Conservation (phyloP, 2,888 invertebrate genomes). For the Ypsolopha sequella region DNA sequence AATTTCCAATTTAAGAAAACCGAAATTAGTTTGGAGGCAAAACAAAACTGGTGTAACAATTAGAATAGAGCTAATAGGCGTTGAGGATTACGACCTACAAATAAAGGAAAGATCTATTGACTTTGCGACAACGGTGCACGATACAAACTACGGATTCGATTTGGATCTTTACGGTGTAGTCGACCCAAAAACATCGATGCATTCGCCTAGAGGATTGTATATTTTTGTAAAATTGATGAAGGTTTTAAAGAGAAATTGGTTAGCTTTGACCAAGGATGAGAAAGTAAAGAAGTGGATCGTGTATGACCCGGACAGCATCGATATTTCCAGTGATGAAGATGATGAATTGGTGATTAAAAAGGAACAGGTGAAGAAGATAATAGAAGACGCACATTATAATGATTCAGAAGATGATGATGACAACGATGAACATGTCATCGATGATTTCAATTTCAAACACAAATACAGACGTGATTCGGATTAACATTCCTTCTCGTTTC, state of each 20-base stretch:
- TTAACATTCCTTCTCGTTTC: background rate
- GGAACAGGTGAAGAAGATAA: constrained; percentile 16
- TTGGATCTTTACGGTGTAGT: constrained; percentile 49
- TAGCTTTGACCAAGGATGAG: constrained; percentile 29
- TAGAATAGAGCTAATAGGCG: constrained; percentile 43
- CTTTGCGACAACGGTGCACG: constrained; percentile 30
- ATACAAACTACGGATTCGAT: constrained; percentile 37
- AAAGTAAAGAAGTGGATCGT: constrained; percentile 38
- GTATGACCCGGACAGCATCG: constrained; percentile 19
- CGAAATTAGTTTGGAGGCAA: constrained; percentile 49
- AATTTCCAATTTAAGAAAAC: constrained; percentile 21
- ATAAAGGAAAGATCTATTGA: constrained; percentile 28
- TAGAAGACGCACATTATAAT: constrained; percentile 18
- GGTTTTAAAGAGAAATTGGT: constrained; percentile 38
- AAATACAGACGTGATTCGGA: constrained; percentile 2
- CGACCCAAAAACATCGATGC: constrained; percentile 22
- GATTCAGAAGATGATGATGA: constrained; percentile 31
- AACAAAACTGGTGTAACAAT: constrained; percentile 28
- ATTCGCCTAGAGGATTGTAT: constrained; percentile 44
- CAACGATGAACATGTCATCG: constrained; percentile 22
- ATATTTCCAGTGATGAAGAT: constrained; percentile 43
- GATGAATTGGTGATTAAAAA: constrained; percentile 6
- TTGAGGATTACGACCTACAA: constrained; percentile 33
- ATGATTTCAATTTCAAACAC: constrained; percentile 20
- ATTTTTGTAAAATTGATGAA: constrained; percentile 39